Base-by-base conservation (phyloP, 2,113 vertebrate genomes). In the Reinhardtius hippoglossoides region DNA sequence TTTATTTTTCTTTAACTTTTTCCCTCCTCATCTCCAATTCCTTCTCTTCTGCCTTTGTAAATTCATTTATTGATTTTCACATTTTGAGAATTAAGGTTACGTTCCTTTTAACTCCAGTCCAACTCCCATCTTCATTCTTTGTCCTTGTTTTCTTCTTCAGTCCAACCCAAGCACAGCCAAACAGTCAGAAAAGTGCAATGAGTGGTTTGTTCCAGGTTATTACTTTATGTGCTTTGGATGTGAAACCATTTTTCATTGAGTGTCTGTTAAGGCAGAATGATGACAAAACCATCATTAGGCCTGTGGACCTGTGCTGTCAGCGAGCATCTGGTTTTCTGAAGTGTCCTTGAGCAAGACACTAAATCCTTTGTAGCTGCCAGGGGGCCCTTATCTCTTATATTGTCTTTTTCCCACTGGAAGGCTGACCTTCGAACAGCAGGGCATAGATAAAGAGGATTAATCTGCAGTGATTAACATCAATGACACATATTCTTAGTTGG, bases 11-110 rank as follows among this genome's bases (percentile, higher is more conserved):
- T 80, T 72, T 79, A 14, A 60, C 21, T 61, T 69, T 42, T 59
- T 16, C 52, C 64, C 18, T 68, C 15, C 59, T 80, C 64, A 67
- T 82, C 58, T 74, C 78, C 35, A 42, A 44, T 80, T 80, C 59
- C 56, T 40, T 75, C 54, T 54, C n/a, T 40, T 81, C 54, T 76
- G 52, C 58, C 23, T 48, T 66, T 44, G 26, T 26, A n/a, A 70
- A 57, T 85, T 31, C 52, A 54, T 73, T 64, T 59, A 78, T 85
- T 75, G 72, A 74, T 71, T 76, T 81, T 77, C 14, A 67, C n/a
- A 64, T 72, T 71, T 71, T 2, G 58, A 66, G 21, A 69, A 71
- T 55, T 48, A 58, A 71, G 50, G 37, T 59, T 58, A 26, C 46
- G 12, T 44, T 69, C 14, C 26, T 60, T 74, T 76, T 57, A 31